Evolutionary conservation across 2,888 invertebrate species (phyloP).

Genomic region (Calliscelio sp.): DNA sequence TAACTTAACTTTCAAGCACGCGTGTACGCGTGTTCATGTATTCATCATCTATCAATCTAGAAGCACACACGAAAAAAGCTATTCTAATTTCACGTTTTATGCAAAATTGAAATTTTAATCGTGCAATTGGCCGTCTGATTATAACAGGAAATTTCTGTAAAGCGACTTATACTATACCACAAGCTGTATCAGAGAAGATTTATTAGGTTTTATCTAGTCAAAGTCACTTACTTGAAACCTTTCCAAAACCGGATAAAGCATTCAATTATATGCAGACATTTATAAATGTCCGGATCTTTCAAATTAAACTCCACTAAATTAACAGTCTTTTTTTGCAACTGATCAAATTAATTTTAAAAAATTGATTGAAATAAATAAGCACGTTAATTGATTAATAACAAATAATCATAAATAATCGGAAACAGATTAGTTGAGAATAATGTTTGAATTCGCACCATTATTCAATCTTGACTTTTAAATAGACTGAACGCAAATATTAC

Average conservation of each 20-base stretch:
- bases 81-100: too few species aligned
- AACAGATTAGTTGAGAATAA: too few species aligned
- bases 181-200: conserved; percentile 45
- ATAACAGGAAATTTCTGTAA: conserved; percentile 34
- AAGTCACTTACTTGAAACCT: conserved; percentile 51
- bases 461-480: not conserved
- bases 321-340: conserved; percentile 10
- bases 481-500: conserved; percentile 26
- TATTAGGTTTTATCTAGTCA: conserved; percentile 51
- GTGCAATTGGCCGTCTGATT: conserved; percentile 14
- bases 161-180: conserved; percentile 37
- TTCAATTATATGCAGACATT: conserved; percentile 57
- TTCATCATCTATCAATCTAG: too few species aligned
- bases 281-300: conserved; percentile 40
- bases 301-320: conserved; percentile 32
- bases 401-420: too few species aligned
- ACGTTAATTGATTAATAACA: too few species aligned
- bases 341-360: too few species aligned
- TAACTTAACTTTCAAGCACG: too few species aligned
- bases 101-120: conserved; percentile 43
- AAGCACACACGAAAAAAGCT: too few species aligned
- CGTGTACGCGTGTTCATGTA: too few species aligned
- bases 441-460: too few species aligned
- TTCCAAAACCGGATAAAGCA: conserved; percentile 55
- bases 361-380: too few species aligned